phyloP scores from a whole-genome alignment of 2,797 vertebrate species.

The Tapera naevia region DNA sequence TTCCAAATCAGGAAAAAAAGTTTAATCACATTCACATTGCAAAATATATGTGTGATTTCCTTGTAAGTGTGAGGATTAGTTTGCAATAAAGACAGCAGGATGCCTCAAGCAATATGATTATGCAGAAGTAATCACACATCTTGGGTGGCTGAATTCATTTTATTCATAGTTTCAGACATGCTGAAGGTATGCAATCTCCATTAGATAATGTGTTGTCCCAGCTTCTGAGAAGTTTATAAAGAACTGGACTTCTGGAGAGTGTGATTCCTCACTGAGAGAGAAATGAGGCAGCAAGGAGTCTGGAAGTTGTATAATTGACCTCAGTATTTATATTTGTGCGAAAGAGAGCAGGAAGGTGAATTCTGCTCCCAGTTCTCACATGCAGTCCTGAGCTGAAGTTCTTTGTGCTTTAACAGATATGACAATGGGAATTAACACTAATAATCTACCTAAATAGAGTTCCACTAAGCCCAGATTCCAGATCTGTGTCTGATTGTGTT shows the following conservation, averaged over 20 bases:
- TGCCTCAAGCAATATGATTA: neutral
- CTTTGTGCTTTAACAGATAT: neutral
- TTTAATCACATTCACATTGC: neutral
- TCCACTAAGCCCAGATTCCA: neutral
- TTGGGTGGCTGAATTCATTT: neutral
- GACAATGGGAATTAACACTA: neutral
- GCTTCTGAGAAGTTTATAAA: neutral
- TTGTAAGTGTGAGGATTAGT: neutral
- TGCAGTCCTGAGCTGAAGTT: neutral
- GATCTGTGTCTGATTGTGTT: neutral
- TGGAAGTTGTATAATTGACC: neutral
- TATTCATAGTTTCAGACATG: neutral
- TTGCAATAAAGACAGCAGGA: conserved; percentile 5
- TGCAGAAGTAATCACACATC: neutral
- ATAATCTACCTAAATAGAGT: neutral
- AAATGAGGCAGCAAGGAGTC: neutral
- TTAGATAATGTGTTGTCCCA: neutral
- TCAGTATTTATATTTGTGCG: neutral
- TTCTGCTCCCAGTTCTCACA: neutral
- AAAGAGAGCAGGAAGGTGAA: neutral
- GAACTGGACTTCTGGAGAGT: neutral
- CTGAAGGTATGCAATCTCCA: neutral
- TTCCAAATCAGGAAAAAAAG: neutral
- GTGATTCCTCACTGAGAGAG: neutral
- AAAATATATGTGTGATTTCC: neutral